Evolutionary conservation across 2,888 invertebrate species (phyloP).

Genomic region (Malacosoma neustria): DNA sequence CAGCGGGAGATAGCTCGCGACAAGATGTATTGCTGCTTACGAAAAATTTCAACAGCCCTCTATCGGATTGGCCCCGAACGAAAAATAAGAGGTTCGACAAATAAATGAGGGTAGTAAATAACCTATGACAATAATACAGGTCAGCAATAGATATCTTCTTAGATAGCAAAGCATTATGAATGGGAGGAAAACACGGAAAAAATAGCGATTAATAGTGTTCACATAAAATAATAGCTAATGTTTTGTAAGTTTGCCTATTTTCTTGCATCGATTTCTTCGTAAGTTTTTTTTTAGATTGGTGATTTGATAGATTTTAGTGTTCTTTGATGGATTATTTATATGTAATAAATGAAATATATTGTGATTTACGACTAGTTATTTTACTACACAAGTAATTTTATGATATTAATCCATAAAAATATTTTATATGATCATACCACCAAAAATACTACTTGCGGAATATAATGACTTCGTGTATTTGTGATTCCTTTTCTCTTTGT

Average conservation of each 20-base stretch:
- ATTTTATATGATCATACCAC: no score
- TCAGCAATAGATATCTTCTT: slow-evolving; percentile 69
- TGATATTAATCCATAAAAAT: no score
- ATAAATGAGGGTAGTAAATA: slow-evolving; percentile 72
- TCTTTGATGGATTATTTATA: slow-evolving; percentile 2
- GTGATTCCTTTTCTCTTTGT: no score
- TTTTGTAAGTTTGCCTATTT: slow-evolving; percentile 38
- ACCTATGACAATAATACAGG: slow-evolving; percentile 75
- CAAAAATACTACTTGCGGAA: no score
- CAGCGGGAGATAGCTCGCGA: slow-evolving; percentile 69
- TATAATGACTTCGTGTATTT: no score
- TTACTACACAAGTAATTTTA: no score
- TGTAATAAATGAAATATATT: no score
- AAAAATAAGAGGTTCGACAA: slow-evolving; percentile 72
- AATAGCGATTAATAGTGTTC: slow-evolving; percentile 48
- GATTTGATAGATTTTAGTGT: neutral
- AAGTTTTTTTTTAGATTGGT: slow-evolving; percentile 7
- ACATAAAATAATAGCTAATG: slow-evolving; percentile 48
- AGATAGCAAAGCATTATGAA: slow-evolving; percentile 68
- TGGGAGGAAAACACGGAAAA: slow-evolving; percentile 68
- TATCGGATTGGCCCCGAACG: slow-evolving; percentile 72
- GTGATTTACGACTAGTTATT: no score
- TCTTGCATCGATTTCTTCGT: slow-evolving; percentile 16
- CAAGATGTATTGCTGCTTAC: slow-evolving; percentile 75
- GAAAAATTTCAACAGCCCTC: slow-evolving; percentile 71